Evolutionary conservation across 1,140 invertebrate genomes (phyloP).

Genomic region (Rhizoglyphus robini): DNA sequence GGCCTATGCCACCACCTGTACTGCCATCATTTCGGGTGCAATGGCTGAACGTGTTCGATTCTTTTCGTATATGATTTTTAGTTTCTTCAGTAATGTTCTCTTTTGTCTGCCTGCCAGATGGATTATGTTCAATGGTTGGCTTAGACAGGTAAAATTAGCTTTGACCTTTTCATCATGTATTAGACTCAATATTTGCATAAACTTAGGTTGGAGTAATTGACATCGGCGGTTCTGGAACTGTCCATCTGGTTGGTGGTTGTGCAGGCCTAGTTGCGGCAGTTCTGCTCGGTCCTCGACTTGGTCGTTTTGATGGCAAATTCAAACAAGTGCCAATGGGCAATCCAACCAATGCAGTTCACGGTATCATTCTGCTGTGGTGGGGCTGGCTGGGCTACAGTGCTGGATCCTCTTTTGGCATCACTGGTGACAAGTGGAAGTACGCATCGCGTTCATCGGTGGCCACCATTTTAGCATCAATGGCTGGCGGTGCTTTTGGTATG

Average conservation of each 20-base stretch:
- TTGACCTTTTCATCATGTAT: conserved; percentile 11
- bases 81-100: conserved; percentile 25
- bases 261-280: conserved; percentile 32
- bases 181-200: conserved; percentile 25
- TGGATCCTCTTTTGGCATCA: conserved; percentile 35
- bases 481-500: conserved; percentile 31
- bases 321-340: conserved; percentile 26
- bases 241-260: conserved; percentile 34
- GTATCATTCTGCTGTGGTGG: conserved; percentile 33
- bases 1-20: conserved; percentile 27
- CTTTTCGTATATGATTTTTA: conserved; percentile 25
- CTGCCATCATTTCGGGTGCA: conserved; percentile 29
- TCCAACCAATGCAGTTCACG: conserved; percentile 29
- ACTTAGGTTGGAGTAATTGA: conserved; percentile 26
- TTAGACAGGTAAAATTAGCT: not conserved
- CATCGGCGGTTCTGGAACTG: conserved; percentile 27
- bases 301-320: conserved; percentile 30
- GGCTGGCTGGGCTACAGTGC: conserved; percentile 37
- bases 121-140: conserved; percentile 18
- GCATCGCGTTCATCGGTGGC: conserved; percentile 32
- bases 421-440: conserved; percentile 34
- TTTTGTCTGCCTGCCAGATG: conserved; percentile 29
- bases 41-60: conserved; percentile 29
- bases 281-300: conserved; percentile 33
- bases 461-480: conserved; percentile 30